phyloP scores from a whole-genome alignment of 2,113 vertebrate species.

The Eptesicus fuscus region DNA sequence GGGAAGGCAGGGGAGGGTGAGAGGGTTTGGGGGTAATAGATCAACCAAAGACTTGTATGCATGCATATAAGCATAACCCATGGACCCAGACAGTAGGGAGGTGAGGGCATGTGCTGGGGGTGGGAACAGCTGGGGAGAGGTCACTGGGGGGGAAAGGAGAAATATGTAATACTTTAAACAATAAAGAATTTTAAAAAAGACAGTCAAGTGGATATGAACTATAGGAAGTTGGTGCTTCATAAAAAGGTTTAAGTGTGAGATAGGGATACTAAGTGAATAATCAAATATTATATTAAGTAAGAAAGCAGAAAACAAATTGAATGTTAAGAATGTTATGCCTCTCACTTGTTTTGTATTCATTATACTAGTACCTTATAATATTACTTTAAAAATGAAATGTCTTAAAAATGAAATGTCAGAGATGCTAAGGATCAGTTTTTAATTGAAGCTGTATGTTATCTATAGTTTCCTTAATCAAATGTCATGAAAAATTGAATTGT shows the following conservation, averaged over 20 bases:
- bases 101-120: no score
- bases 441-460: background rate
- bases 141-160: no score
- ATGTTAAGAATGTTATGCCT: background rate
- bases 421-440: background rate
- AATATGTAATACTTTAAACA: no score
- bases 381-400: background rate
- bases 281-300: background rate
- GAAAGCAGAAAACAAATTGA: background rate
- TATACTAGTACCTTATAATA: background rate
- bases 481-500: background rate
- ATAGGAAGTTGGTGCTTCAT: background rate
- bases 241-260: background rate
- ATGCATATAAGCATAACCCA: no score
- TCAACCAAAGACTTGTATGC: no score
- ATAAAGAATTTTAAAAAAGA: background rate
- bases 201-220: background rate
- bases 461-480: background rate
- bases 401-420: background rate
- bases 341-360: background rate
- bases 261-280: background rate
- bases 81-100: no score
- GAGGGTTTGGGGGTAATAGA: no score
- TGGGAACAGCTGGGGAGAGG: no score
- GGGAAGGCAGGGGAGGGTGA: no score